Evolutionary conservation across 1,140 invertebrate species (phyloP), one percentile per base, ranked within the genome.

Genomic region (Oncopeltus fasciatus): DNA sequence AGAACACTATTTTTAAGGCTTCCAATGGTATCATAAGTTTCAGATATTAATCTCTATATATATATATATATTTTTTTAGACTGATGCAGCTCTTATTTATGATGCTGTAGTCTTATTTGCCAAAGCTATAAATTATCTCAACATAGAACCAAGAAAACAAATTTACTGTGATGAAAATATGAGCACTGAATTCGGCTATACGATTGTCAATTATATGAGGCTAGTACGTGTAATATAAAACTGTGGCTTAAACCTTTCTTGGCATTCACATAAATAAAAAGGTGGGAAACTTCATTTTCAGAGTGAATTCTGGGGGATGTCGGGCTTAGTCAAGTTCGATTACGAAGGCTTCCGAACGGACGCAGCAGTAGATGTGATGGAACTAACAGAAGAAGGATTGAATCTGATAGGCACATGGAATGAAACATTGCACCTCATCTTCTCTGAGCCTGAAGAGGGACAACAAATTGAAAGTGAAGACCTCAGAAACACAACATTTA

Each of bases 321-420:
- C 89, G 11, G 90, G 92, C n/a, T 69, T 81, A 24, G 82, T 95
- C 51, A 83, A 84, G 70, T 95, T 95, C 71, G 87, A 95, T 72
- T 81, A 85, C 51, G 79, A 87, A 70, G 91, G 92, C 38, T 85
- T 86, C 67, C 78, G 92, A 62, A 84, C 83, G 16, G 82, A 93
- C 69, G 86, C 93, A 69, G 75, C 82, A 67, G 70, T 95, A 44
- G 85, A 91, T 66, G 77, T 95, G 44, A 71, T 92, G 4, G 85
- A 89, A 73, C 69, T 95, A 61, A 79, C 78, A 47, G 69, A 77
- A 57, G 73, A 80, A 62, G 86, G 86, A 1, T 73, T 88, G 49
- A 73, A 76, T 65, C 82, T 83, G 72, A 79, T 89, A 65, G 90
- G 88, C 11, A 75, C 76, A 20, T 94, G 90, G 69, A 69, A 60